Percentiles rank a stretch among this genome's conserved stretches.
Conservation (phyloP, 2,113 vertebrate genomes). For the Phyllostomus hastatus region DNA sequence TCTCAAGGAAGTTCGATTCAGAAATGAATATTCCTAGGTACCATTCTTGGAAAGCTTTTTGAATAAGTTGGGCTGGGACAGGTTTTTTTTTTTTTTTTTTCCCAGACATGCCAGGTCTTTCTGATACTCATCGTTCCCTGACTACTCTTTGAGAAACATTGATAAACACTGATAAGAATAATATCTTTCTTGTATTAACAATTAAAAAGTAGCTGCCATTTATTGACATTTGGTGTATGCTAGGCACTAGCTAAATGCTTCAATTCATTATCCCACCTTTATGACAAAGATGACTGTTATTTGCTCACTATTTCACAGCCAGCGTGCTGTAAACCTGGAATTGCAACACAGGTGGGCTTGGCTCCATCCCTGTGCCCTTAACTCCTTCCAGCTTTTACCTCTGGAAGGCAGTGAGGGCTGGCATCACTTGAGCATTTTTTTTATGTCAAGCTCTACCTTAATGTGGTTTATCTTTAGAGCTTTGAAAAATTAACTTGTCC, state of each 20-base stretch:
- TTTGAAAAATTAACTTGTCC: slow-evolving; percentile 22
- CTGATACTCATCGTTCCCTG: not conserved
- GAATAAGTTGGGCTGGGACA: not conserved
- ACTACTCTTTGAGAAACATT: not conserved
- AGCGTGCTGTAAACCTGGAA: not conserved
- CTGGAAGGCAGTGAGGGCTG: not conserved
- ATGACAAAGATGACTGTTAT: not conserved
- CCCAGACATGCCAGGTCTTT: not conserved
- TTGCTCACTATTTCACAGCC: not conserved
- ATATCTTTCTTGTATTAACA: not conserved
- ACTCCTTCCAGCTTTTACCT: not conserved
- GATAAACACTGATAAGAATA: not conserved
- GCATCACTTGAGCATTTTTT: not conserved
- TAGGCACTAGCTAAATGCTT: not conserved
- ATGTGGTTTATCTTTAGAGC: not conserved
- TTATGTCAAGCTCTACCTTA: not conserved
- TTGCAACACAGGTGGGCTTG: not conserved
- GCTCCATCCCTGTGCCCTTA: not conserved
- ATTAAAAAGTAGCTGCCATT: not conserved
- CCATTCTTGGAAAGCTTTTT: not conserved
- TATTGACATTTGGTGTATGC: not conserved
- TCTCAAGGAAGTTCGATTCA: not conserved
- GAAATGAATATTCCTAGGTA: not conserved
- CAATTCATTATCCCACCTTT: not conserved
- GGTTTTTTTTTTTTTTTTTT: not conserved